phyloP scores from a whole-genome alignment of 2,797 vertebrate genomes.

The Coreius guichenoti region DNA sequence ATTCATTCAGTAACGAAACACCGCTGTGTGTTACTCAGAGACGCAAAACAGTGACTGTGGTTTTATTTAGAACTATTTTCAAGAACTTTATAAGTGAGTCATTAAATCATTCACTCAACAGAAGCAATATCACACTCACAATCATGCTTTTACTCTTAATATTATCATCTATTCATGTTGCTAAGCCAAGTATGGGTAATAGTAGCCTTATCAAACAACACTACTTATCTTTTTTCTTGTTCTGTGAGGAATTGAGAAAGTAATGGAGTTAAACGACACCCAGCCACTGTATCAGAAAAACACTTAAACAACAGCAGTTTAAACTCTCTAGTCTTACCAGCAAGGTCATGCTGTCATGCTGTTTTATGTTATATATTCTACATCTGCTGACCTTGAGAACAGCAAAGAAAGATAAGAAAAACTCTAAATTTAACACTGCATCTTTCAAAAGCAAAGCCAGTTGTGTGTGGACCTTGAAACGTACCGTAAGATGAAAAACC shows the following conservation, averaged over 20 bases:
- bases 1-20: too few species aligned
- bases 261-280: neutral
- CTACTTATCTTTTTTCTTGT: neutral
- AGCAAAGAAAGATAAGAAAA: conserved; percentile 17
- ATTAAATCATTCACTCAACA: neutral
- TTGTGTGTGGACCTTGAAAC: conserved; percentile 1
- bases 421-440: conserved; percentile 29
- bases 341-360: conserved; percentile 12
- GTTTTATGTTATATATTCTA: conserved; percentile 18
- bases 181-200: neutral
- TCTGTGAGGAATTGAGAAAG: neutral
- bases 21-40: too few species aligned
- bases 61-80: too few species aligned
- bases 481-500: neutral
- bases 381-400: conserved; percentile 37
- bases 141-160: too few species aligned
- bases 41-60: too few species aligned
- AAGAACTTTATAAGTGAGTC: neutral
- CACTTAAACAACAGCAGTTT: conserved; percentile 11
- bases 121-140: too few species aligned
- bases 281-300: neutral
- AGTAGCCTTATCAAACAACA: neutral
- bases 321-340: neutral
- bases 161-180: too few species aligned
- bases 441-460: conserved; percentile 33